A percentile compares a stretch with the other conserved stretches of the same genome.
Evolutionary conservation across 2,888 invertebrate genomes (phyloP).

Genomic region (Lycocerus yunnanus): DNA sequence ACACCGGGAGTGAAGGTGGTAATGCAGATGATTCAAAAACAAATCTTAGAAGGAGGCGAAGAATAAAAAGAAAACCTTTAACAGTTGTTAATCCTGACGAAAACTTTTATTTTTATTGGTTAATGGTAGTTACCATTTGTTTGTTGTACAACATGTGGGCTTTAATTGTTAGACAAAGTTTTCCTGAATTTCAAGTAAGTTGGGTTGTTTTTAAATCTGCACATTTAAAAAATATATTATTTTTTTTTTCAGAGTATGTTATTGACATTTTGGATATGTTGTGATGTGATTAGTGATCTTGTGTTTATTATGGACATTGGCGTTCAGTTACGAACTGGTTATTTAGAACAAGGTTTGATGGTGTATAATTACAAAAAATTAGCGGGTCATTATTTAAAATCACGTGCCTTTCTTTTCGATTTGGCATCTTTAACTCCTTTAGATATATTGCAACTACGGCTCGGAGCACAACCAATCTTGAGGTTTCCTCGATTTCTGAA

Average conservation of each 20-base stretch:
- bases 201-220: background rate
- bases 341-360: constrained; percentile 93
- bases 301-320: constrained; percentile 87
- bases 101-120: constrained; percentile 95
- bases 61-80: constrained; percentile 69
- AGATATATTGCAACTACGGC: constrained; percentile 83
- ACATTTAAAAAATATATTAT: background rate
- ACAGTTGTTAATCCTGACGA: constrained; percentile 94
- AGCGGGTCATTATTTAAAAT: constrained; percentile 85
- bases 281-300: constrained; percentile 85
- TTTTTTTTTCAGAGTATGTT: constrained; percentile 57
- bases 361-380: constrained; percentile 90
- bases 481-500: constrained; percentile 88
- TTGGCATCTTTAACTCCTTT: constrained; percentile 81
- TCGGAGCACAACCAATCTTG: constrained; percentile 81
- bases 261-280: constrained; percentile 76
- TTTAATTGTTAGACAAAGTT: constrained; percentile 90
- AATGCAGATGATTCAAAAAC: constrained; percentile 56
- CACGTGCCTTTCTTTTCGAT: constrained; percentile 84
- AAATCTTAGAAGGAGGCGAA: constrained; percentile 62
- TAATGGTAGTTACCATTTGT: constrained; percentile 85
- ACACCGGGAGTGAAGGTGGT: constrained; percentile 61
- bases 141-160: constrained; percentile 97
- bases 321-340: constrained; percentile 92
- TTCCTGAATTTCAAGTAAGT: constrained; percentile 80